Evolutionary conservation across 1,140 invertebrate species (phyloP).

Genomic region (Episyrphus balteatus): DNA sequence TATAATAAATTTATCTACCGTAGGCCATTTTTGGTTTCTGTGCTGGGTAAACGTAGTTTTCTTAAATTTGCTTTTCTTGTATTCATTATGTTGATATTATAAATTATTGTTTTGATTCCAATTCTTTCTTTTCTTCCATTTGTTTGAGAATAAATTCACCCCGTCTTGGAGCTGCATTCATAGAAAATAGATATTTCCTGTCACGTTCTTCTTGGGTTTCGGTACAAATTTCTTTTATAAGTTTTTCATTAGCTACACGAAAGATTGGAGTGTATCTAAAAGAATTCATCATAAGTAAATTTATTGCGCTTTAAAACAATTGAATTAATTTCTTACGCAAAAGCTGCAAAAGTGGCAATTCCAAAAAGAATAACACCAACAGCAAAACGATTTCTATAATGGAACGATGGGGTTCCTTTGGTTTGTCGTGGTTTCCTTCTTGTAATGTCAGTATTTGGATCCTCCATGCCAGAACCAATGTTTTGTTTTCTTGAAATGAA

Average conservation of each 20-base stretch:
- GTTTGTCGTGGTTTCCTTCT: constrained; percentile 31
- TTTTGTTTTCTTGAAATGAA: no score
- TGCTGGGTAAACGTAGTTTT: constrained; percentile 18
- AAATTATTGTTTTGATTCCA: constrained; percentile 14
- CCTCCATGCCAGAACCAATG: no score
- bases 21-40: constrained; percentile 6
- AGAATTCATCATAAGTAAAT: background rate
- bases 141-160: constrained; percentile 16
- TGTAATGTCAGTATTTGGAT: constrained; percentile 11
- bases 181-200: constrained; percentile 17
- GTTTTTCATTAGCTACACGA: constrained; percentile 17
- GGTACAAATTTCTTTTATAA: constrained; percentile 6
- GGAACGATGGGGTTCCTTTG: constrained; percentile 27
- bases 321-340: constrained; percentile 12
- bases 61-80: constrained; percentile 24
- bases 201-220: constrained; percentile 19
- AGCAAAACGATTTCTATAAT: constrained; percentile 29
- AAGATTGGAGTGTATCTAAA: constrained; percentile 21
- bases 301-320: background rate
- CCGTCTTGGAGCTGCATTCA: constrained; percentile 13
- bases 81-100: constrained; percentile 13
- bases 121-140: constrained; percentile 16
- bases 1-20: constrained; percentile 11
- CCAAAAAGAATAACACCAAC: constrained; percentile 19
- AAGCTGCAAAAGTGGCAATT: constrained; percentile 17